Base-by-base conservation (phyloP, 2,797 vertebrate species). In the Hyperoplus immaculatus region DNA sequence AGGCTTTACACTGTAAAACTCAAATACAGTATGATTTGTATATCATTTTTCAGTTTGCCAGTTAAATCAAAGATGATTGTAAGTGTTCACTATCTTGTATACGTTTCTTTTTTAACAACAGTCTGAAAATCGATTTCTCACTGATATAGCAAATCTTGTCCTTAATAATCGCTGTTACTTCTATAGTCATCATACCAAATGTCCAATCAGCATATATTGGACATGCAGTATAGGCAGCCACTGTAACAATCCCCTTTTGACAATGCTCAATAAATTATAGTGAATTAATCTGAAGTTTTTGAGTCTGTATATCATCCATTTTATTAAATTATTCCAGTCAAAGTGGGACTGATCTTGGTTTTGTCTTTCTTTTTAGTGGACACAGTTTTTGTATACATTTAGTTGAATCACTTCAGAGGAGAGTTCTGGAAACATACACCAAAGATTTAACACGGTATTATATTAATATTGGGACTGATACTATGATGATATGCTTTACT, bases 281-380 rank as follows among this genome's bases (percentile, higher is more conserved):
- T 10, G 18, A 15, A 38, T 50, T 58, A 0, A 36, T 53, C 10
- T 38, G n/a, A 41, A 49, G 4, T 4, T 36, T 38, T 38, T 14
- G 15, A 29, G 8, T 58, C 4, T 77, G 59, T 65, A 18, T 62
- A 58, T 58, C 38, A 8, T 64, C n/a, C n/a, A 51, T n/a, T 56
- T 15, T 3, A 69, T 57, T 88, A 69, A 84, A 78, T 66, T 51
- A 75, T 74, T 75, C 29, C 5, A 8, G 36, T 45, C 4, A 62
- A 7, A 8, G 16, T 38, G 38, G 4, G 61, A 12, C 6, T 42
- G 21, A 7, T 16, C 0, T 3, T 53, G 14, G 1, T 18, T 64
- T 15, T 45, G 0, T 54, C 2, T 15, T 39, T 1, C 45, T 6
- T 43, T 43, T 55, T 4, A 43, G 5, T 50, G 9, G 5, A 41